Percentiles rank a stretch among this genome's conserved stretches.
These are phyloP conservation scores for Ataeniobius toweri DNA, from an alignment of 2,797 vertebrate genomes.

Conservation along the genomic window DNA sequence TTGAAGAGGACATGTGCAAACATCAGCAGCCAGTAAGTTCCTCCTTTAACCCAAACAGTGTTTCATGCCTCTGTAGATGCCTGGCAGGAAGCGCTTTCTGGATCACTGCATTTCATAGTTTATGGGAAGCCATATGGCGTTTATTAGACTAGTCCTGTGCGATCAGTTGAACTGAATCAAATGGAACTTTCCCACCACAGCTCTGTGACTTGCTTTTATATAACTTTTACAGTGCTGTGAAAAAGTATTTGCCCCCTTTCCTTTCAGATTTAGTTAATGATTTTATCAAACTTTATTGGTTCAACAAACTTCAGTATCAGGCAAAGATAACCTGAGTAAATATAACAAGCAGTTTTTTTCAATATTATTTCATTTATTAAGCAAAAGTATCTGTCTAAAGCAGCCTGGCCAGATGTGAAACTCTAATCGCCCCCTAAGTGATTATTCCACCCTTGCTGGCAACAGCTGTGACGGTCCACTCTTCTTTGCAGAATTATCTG, in stretches of 20 bases:
- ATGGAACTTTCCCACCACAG: not conserved
- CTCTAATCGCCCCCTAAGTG: too few relatives aligned
- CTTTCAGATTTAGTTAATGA: not conserved
- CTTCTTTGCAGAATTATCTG: not conserved
- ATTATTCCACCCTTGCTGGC: too few relatives aligned
- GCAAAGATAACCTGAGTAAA: not conserved
- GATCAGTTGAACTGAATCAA: not conserved
- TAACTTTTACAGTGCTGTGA: not conserved
- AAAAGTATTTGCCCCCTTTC: not conserved
- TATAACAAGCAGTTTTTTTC: not conserved
- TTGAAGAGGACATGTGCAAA: conserved; percentile 62
- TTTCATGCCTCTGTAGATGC: not conserved
- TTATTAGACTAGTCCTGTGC: not conserved
- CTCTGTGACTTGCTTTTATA: too few relatives aligned
- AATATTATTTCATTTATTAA: not conserved
- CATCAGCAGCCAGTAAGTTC: conserved; percentile 61
- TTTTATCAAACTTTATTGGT: not conserved
- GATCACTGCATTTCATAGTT: not conserved
- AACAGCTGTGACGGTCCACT: too few relatives aligned
- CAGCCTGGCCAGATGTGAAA: too few relatives aligned
- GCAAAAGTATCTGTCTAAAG: too few relatives aligned
- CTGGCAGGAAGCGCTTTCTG: not conserved
- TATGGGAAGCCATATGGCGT: not conserved
- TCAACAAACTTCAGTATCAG: not conserved
- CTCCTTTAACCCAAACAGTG: not conserved